phyloP scores from a whole-genome alignment of 2,113 vertebrate species.

The Tonatia bakeri region DNA sequence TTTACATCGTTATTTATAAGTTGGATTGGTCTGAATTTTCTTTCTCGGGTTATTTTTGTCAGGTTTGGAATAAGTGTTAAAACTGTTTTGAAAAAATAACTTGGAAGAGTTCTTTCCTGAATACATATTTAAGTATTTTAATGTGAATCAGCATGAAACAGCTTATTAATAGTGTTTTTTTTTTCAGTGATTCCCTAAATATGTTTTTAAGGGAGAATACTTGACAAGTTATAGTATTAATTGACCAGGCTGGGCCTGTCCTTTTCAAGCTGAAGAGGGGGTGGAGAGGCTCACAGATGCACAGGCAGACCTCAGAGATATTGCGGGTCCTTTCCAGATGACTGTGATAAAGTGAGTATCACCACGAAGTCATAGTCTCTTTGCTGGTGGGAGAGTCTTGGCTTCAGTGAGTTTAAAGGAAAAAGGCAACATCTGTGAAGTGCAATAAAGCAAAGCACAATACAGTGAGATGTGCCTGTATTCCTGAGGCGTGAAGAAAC shows the following conservation, averaged over 20 bases:
- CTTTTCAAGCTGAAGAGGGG: conserved; percentile 66
- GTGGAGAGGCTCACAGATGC: conserved; percentile 39
- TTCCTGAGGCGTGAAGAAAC: conserved; percentile 52
- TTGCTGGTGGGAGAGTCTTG: too few species aligned
- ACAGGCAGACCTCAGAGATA: not conserved
- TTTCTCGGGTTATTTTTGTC: conserved; percentile 28
- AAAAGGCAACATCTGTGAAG: not conserved
- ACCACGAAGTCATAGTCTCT: not conserved
- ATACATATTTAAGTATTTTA: conserved; percentile 15
- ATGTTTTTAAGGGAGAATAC: not conserved
- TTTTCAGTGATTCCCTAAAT: not conserved
- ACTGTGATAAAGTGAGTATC: not conserved
- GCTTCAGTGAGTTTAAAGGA: not conserved
- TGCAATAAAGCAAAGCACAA: too few species aligned
- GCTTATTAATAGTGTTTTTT: not conserved
- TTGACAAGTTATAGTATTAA: conserved; percentile 65
- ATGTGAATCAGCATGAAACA: not conserved
- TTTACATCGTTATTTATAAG: conserved; percentile 41
- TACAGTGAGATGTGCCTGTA: not conserved
- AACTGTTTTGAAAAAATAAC: conserved; percentile 10
- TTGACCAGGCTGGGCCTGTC: conserved; percentile 69
- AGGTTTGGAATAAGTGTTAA: conserved; percentile 22
- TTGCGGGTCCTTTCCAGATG: not conserved
- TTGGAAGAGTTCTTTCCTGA: conserved; percentile 25
- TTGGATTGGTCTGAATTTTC: conserved; percentile 36